Evolutionary conservation across 2,113 vertebrate genomes (phyloP), one percentile per base, ranked within the genome.

Genomic region (Anguilla japonica): DNA sequence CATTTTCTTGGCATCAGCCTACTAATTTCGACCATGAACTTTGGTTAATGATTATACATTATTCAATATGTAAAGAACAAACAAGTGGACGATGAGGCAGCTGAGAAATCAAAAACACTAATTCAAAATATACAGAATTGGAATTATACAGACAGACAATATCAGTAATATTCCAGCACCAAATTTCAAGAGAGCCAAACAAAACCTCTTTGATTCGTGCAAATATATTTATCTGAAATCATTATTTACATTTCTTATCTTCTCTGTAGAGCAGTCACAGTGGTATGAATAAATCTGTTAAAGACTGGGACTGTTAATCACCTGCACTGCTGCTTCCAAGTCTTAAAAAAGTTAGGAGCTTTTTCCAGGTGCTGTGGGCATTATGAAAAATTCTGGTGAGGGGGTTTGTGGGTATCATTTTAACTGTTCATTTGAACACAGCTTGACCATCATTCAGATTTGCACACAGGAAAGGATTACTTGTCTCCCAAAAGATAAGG

Each of bases 171-270:
- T 34, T 75, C 6, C 26, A 9, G 29, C 71, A 34, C 71, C n/a
- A 75, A 75, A 29, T 75, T 75, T 34, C n/a, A 75, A 71, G 6
- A 60, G 63, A 71, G 57, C 57, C 57, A 20, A n/a, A n/a, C 20
- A 71, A 60, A 71, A 71, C 16, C 22, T 29, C n/a, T 67, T 75
- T 34, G 26, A 75, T 34, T 75, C 5, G 71, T 75, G 34, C 71
- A 75, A 75, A 75, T 75, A 75, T 71, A 71, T 22, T 75, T 75
- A 75, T 75, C 26, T 67, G 22, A 22, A n/a, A 29, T 13, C 34
- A 29, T 75, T 75, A 75, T 75, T 75, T 75, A 75, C 71, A 75
- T 29, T 75, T n/a, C n/a, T 75, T n/a, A 75, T 29, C 26, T 75
- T 34, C n/a, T 75, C 71, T 67, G 22, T 67, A 67, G 18, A 75